Evolutionary conservation across 2,797 vertebrate species (phyloP).

Genomic region (Clarias fuscus): DNA sequence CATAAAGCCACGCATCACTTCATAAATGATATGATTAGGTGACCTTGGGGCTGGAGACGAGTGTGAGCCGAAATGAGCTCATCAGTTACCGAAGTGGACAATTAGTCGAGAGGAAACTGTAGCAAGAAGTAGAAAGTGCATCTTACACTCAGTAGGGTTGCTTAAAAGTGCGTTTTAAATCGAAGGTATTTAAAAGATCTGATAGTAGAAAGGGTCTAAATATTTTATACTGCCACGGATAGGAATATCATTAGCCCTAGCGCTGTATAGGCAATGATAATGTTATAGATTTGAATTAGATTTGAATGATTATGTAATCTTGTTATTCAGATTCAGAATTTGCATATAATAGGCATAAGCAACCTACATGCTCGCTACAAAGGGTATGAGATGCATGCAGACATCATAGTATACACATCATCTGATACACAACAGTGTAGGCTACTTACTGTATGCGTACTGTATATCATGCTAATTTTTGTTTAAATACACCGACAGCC

Average conservation of each 20-base stretch:
- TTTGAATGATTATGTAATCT: not conserved
- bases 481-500: no score
- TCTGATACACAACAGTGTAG: not conserved
- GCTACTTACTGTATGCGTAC: no score
- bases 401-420: not conserved
- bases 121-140: not conserved
- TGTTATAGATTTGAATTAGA: not conserved
- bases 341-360: not conserved
- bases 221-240: not conserved
- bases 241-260: not conserved
- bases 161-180: not conserved
- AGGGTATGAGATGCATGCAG: not conserved
- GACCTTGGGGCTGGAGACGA: slow-evolving; percentile 91
- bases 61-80: slow-evolving; percentile 98
- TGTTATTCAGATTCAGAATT: not conserved
- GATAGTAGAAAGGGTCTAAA: not conserved
- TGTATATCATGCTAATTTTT: no score
- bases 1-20: slow-evolving; percentile 99
- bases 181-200: not conserved
- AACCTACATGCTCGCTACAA: not conserved
- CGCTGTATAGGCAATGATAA: not conserved
- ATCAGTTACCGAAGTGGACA: slow-evolving; percentile 98
- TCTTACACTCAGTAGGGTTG: not conserved
- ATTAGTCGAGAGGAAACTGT: slow-evolving; percentile 84
- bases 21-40: slow-evolving; percentile 99